Percentiles rank a stretch among this genome's conserved stretches.
Evolutionary conservation across 1,140 invertebrate species (phyloP).

Genomic region (Temnothorax nylanderi): DNA sequence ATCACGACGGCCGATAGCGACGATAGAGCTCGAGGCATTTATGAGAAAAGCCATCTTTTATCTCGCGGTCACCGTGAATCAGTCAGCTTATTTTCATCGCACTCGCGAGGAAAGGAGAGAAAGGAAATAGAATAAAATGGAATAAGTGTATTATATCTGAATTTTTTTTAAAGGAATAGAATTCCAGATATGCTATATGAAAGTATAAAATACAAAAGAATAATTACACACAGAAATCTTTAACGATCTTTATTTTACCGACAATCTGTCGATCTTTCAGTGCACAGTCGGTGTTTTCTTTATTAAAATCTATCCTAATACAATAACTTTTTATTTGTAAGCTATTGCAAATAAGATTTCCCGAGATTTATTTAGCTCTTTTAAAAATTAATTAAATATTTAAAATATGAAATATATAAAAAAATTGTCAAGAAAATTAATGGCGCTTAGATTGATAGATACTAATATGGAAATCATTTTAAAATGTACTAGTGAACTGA

Average conservation of each 20-base stretch:
- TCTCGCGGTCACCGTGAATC: background rate
- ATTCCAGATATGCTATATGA: background rate
- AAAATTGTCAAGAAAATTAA: background rate
- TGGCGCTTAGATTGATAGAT: background rate
- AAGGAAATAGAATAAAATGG: background rate
- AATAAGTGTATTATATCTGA: constrained; percentile 4
- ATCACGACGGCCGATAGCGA: constrained; percentile 42
- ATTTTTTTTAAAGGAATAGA: background rate
- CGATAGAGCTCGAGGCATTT: constrained; percentile 20
- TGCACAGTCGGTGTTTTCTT: background rate
- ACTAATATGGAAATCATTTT: background rate
- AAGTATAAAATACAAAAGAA: background rate
- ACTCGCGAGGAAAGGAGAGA: background rate
- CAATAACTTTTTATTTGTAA: background rate
- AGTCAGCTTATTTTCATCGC: constrained; percentile 6
- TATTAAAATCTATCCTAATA: background rate
- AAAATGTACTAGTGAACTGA: background rate
- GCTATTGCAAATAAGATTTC: background rate
- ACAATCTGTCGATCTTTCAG: background rate
- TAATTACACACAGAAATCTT: no score
- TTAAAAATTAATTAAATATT: background rate
- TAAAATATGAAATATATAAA: background rate
- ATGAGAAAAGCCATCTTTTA: constrained; percentile 33
- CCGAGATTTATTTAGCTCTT: background rate
- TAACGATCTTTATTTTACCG: background rate